Percentiles rank a stretch among this genome's conserved stretches.
Evolutionary conservation across 2,888 invertebrate species (phyloP).

Genomic region (Plutella xylostella): DNA sequence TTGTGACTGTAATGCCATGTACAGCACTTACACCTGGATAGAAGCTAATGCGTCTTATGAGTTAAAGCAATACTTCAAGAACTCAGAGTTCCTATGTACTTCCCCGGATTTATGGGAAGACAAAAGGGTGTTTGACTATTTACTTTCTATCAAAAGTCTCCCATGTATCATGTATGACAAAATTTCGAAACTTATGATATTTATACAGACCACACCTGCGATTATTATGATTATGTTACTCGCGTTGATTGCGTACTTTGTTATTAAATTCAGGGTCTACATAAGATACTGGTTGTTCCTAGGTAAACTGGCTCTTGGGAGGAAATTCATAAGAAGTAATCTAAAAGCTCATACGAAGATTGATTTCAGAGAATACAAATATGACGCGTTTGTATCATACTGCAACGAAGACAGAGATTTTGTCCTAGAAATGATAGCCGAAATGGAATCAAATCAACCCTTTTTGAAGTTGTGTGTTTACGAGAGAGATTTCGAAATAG

Average conservation of each 20-base stretch:
- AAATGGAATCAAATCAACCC: slow-evolving; percentile 71
- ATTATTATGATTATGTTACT: slow-evolving; percentile 41
- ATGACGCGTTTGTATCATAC: slow-evolving; percentile 73
- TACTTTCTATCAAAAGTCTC: slow-evolving; percentile 43
- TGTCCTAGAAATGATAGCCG: slow-evolving; percentile 69
- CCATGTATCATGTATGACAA: slow-evolving; percentile 51
- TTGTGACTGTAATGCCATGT: slow-evolving; percentile 65
- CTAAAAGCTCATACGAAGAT: slow-evolving; percentile 21
- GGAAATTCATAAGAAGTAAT: slow-evolving; percentile 39
- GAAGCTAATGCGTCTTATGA: slow-evolving; percentile 40
- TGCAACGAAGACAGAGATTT: slow-evolving; percentile 72
- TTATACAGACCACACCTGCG: slow-evolving; percentile 53
- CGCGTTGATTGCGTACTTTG: slow-evolving; percentile 28
- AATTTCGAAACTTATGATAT: slow-evolving; percentile 43
- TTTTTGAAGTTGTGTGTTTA: slow-evolving; percentile 75
- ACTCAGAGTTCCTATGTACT: slow-evolving; percentile 48
- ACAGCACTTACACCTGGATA: slow-evolving; percentile 48
- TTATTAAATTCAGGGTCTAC: slow-evolving; percentile 58
- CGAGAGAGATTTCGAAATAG: slow-evolving; percentile 76
- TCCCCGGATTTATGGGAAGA: slow-evolving; percentile 59
- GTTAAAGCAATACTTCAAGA: slow-evolving; percentile 39
- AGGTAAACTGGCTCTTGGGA: slow-evolving; percentile 60
- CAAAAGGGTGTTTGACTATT: slow-evolving; percentile 45
- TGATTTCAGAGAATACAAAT: slow-evolving; percentile 44
- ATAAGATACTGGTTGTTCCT: slow-evolving; percentile 68